These are phyloP conservation scores for Iphiclides podalirius DNA, from an alignment of 2,888 invertebrate species.

Conservation along the genomic window DNA sequence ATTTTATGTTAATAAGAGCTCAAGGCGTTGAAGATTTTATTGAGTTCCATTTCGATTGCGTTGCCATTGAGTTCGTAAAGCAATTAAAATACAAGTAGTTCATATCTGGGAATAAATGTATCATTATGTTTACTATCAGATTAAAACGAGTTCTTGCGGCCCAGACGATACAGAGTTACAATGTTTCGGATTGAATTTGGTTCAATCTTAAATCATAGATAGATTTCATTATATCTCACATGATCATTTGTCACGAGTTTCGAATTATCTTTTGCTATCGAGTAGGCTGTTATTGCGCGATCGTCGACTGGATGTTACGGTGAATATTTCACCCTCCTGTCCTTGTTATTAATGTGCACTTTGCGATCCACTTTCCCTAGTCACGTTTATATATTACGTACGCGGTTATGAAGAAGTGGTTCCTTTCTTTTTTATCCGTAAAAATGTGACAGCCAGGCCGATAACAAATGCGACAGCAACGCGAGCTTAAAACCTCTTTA, in stretches of 20 bases:
- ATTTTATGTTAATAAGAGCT: slow-evolving; percentile 17
- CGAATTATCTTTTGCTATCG: slow-evolving; percentile 18
- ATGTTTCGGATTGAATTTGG: slow-evolving; percentile 10
- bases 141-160: slow-evolving; percentile 14
- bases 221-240: slow-evolving; percentile 17
- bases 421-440: slow-evolving; percentile 13
- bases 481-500: too few species aligned
- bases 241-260: slow-evolving; percentile 22
- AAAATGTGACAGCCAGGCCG: not conserved
- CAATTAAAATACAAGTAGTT: slow-evolving; percentile 8
- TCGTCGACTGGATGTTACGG: slow-evolving; percentile 33
- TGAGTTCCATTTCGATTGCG: slow-evolving; percentile 9
- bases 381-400: slow-evolving; percentile 39
- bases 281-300: slow-evolving; percentile 20
- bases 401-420: slow-evolving; percentile 10
- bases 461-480: not conserved
- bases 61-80: slow-evolving; percentile 4
- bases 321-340: slow-evolving; percentile 30
- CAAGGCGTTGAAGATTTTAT: slow-evolving; percentile 15
- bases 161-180: slow-evolving; percentile 1
- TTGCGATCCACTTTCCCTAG: slow-evolving; percentile 56
- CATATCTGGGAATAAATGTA: slow-evolving; percentile 1
- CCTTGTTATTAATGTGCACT: slow-evolving; percentile 47
- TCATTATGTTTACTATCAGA: slow-evolving; percentile 4
- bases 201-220: slow-evolving; percentile 17